These are phyloP conservation scores for Pseudorectes ferrugineus DNA, from an alignment of 2,113 vertebrate genomes.

Conservation along the genomic window DNA sequence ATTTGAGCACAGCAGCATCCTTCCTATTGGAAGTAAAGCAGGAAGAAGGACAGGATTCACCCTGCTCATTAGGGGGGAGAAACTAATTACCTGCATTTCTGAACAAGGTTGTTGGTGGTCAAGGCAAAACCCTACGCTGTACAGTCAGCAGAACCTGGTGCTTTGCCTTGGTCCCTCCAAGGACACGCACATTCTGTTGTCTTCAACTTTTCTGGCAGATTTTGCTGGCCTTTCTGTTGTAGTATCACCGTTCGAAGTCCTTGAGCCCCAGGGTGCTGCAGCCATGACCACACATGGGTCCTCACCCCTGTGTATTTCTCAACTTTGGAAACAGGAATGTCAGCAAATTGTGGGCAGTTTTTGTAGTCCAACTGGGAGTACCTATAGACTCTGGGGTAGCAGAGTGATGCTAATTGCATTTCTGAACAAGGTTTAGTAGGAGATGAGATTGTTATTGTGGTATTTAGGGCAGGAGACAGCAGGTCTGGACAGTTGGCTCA, in stretches of 20 bases:
- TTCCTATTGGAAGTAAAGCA: neutral
- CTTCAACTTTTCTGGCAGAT: neutral
- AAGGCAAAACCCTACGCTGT: neutral
- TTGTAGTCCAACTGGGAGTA: neutral
- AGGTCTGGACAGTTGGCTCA: neutral
- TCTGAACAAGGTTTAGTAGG: neutral
- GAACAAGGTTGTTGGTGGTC: neutral
- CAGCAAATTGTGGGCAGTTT: neutral
- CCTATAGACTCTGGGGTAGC: neutral
- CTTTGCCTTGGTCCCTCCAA: neutral
- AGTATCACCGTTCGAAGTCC: rapidly evolving
- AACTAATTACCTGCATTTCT: neutral
- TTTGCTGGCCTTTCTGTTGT: neutral
- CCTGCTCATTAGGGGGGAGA: neutral
- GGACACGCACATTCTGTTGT: neutral
- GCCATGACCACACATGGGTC: rapidly evolving
- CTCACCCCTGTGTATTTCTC: neutral
- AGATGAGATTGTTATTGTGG: neutral
- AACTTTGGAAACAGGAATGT: neutral
- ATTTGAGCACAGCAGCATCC: neutral
- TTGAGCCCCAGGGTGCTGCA: neutral
- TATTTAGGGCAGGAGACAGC: neutral
- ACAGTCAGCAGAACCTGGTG: neutral
- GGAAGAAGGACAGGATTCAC: neutral
- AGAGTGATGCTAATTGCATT: neutral